Evolutionary conservation across 2,888 invertebrate species (phyloP).

Genomic region (Diarsia brunnea): DNA sequence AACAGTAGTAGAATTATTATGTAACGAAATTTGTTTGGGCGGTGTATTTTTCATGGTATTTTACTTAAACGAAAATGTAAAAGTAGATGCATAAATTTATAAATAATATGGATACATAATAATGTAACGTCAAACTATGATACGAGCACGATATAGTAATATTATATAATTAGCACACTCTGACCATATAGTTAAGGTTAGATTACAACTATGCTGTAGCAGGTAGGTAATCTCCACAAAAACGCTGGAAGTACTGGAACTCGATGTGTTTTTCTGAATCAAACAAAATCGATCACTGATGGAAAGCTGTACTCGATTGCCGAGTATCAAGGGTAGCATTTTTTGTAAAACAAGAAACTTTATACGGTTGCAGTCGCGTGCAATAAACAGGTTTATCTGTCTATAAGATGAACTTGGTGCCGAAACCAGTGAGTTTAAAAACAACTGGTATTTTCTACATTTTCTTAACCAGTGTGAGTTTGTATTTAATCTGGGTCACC

Average conservation of each 20-base stretch:
- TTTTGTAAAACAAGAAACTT: background rate
- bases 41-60: too few species aligned
- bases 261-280: background rate
- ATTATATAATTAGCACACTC: too few species aligned
- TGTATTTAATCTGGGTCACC: background rate
- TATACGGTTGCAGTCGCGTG: background rate
- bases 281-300: background rate
- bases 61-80: too few species aligned
- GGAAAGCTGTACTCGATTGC: background rate
- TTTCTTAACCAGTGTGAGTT: background rate
- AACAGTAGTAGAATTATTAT: too few species aligned
- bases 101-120: too few species aligned
- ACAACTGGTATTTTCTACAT: too few species aligned
- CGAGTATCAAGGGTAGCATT: background rate
- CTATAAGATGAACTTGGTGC: background rate
- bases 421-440: too few species aligned
- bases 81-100: too few species aligned
- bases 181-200: too few species aligned
- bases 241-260: background rate
- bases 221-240: background rate
- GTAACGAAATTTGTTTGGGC: too few species aligned
- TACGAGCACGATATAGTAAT: too few species aligned
- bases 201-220: background rate
- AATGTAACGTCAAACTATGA: too few species aligned
- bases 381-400: background rate